Evolutionary conservation across 1,140 invertebrate genomes (phyloP), one percentile per base, ranked within the genome.

Genomic region (Zaprionus vittiger): DNA sequence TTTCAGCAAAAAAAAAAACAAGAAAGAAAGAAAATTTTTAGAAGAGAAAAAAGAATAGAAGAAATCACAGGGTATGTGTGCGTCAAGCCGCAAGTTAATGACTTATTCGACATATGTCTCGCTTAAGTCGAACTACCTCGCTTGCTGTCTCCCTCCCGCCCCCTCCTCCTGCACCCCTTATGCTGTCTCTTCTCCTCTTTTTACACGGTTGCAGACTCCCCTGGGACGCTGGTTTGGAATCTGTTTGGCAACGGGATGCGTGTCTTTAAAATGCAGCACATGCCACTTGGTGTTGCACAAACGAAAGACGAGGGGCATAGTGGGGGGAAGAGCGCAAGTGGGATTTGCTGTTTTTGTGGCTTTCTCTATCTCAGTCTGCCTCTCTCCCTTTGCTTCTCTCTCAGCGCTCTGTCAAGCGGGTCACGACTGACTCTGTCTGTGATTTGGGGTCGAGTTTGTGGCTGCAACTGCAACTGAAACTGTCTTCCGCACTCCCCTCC

Each of bases 41-140:
- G n/a, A 26, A 26, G 5, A n/a, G 5, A n/a, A 0, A 5, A 7
- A n/a, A 5, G 5, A 41, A 7, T 0, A 9, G n/a, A 17, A 17
- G 41, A n/a, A 12, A 38, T 38, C 7, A 17, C 41, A 44, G 41
- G 20, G 41, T 60, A 20, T 44, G 59, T 62, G 65, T 34, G 55
- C 55, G 26, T 71, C 49, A 20, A 34, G 52, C 59, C 64, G 37
- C 54, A 72, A 83, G 80, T 79, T 79, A 83, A 83, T 83, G 80
- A 83, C 81, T 77, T 79, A 63, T 81, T 66, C 63, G 52, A 47
- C 59, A 69, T 31, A 17, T 69, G 65, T 62, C 65, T 20, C 44
- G 12, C 47, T 44, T 34, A 12, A 15, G 41, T 12, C 61, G 15
- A 47, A 7, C 44, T 3, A 4, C 34, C 20, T 1, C 17, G 31